A percentile compares a stretch with the other conserved stretches of the same genome.
Conservation (phyloP, 2,797 vertebrate species). For the Hirundo rustica region DNA sequence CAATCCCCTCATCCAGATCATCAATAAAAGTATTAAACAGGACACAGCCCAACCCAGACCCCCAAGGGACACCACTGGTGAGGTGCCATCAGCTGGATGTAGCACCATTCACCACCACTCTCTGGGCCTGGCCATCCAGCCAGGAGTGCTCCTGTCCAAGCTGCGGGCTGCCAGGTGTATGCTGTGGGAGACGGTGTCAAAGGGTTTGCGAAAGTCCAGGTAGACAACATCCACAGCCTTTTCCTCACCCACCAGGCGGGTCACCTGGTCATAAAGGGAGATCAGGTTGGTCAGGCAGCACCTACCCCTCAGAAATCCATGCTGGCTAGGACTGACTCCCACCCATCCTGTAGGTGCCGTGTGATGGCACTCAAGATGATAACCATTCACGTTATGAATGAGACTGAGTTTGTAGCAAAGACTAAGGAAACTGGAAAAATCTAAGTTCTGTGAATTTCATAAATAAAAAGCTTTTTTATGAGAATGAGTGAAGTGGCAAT, state of each 20-base stretch:
- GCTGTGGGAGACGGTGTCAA: background rate
- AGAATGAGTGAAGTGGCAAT: background rate
- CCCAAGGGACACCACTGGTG: background rate
- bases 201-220: background rate
- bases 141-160: background rate
- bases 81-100: accelerated
- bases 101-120: background rate
- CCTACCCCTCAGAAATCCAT: background rate
- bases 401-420: background rate
- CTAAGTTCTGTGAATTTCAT: background rate
- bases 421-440: background rate
- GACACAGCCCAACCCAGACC: background rate
- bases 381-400: background rate
- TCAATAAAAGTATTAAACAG: background rate
- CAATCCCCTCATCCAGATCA: background rate
- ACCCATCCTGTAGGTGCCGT: accelerated
- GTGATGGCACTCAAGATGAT: background rate
- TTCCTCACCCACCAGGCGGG: accelerated
- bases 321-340: background rate
- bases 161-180: accelerated
- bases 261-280: background rate
- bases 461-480: background rate
- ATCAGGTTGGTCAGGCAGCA: background rate
- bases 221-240: background rate
- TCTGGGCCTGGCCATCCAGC: background rate